Percentiles rank a stretch among this genome's conserved stretches.
Evolutionary conservation across 53 echinoderm and acorn worm species (phyloP).

Genomic region (Luidia sarsii): DNA sequence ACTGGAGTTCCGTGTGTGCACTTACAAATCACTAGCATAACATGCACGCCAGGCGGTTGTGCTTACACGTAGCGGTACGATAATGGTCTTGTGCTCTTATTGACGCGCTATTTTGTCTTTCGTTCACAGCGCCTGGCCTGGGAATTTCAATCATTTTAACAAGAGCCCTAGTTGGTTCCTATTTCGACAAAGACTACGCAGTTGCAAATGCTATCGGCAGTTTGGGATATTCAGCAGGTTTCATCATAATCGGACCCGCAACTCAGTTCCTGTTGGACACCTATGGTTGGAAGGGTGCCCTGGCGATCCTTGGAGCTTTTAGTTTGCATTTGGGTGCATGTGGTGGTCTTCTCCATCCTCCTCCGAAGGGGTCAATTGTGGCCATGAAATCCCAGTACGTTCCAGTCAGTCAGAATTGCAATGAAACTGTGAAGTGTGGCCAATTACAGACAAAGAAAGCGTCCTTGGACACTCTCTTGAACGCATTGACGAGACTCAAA

Average conservation of each 20-base stretch:
- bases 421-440: too few relatives aligned
- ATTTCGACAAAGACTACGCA: background rate
- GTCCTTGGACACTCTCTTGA: too few relatives aligned
- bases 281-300: background rate
- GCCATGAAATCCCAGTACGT: too few relatives aligned
- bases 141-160: background rate
- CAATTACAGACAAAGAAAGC: too few relatives aligned
- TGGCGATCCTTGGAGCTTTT: background rate
- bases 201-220: background rate
- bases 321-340: background rate
- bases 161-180: background rate
- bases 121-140: background rate
- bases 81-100: too few relatives aligned
- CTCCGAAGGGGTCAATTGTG: too few relatives aligned
- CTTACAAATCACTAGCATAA: too few relatives aligned
- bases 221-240: background rate
- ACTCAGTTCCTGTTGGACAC: slow-evolving; percentile 1
- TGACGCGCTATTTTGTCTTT: background rate
- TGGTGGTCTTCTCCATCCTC: background rate
- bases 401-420: too few relatives aligned
- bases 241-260: background rate
- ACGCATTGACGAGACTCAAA: background rate
- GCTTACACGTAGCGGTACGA: too few relatives aligned
- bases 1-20: too few relatives aligned
- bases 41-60: too few relatives aligned